Evolutionary conservation across 64 coral and sea anemone genomes (phyloP).

Genomic region (Montipora cactus): DNA sequence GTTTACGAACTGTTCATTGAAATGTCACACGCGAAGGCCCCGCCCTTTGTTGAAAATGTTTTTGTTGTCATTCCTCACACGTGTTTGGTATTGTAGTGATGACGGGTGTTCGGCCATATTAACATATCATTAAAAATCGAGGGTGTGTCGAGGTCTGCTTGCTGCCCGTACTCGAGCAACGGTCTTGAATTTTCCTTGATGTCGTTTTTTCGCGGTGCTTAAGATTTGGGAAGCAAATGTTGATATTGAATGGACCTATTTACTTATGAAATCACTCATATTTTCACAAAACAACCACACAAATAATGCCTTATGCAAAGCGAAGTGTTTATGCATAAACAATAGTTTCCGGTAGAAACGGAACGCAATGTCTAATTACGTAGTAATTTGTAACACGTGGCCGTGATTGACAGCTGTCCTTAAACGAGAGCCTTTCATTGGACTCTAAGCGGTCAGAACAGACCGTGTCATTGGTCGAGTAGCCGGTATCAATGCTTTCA

Average conservation of each 20-base stretch:
- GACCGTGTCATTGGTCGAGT: conserved; percentile 70
- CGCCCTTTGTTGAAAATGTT: conserved; percentile 95
- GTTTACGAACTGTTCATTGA: conserved; percentile 97
- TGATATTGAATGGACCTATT: conserved; percentile 46
- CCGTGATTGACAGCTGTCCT: conserved; percentile 94
- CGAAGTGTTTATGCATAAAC: conserved; percentile 90
- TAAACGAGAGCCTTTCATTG: conserved; percentile 78
- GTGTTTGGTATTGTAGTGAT: conserved; percentile 92
- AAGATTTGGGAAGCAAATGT: not conserved
- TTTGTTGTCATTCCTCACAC: conserved; percentile 98
- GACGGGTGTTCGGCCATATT: conserved; percentile 84
- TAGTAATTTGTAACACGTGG: conserved; percentile 98
- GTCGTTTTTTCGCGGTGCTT: not conserved
- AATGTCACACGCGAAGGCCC: conserved; percentile 93
- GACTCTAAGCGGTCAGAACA: conserved; percentile 46
- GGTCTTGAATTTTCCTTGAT: conserved; percentile 21
- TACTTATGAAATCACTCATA: conserved; percentile 49
- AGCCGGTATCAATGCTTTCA: conserved; percentile 54
- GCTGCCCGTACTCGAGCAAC: conserved; percentile 44
- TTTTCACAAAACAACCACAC: conserved; percentile 58
- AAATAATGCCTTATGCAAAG: conserved; percentile 91
- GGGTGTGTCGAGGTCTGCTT: conserved; percentile 69
- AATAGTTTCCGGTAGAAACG: conserved; percentile 92
- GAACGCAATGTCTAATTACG: conserved; percentile 96
- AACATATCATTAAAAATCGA: conserved; percentile 96